Evolutionary conservation across 2,888 invertebrate genomes (phyloP).

Genomic region (Morpho deidamia): DNA sequence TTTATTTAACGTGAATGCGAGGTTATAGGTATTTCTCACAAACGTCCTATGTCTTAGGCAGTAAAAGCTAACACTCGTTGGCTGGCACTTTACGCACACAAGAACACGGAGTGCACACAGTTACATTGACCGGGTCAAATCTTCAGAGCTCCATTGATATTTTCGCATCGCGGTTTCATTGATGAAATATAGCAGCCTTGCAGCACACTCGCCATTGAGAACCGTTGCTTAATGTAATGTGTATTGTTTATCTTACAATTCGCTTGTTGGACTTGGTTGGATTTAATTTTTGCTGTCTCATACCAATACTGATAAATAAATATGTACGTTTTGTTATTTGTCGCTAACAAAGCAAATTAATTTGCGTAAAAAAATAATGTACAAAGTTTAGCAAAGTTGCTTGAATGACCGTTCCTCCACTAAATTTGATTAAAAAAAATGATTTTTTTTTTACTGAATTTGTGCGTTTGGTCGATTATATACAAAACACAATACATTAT

Average conservation of each 20-base stretch:
- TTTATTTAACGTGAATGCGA: slow-evolving; percentile 5
- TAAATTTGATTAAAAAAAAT: too few species aligned
- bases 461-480: too few species aligned
- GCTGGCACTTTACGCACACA: slow-evolving; percentile 27
- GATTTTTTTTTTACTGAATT: too few species aligned
- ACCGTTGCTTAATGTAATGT: slow-evolving; percentile 1
- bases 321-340: too few species aligned
- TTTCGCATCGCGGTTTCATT: slow-evolving; percentile 65
- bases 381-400: too few species aligned
- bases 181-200: slow-evolving; percentile 40
- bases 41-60: slow-evolving; percentile 12
- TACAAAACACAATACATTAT: too few species aligned
- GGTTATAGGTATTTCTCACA: slow-evolving; percentile 5
- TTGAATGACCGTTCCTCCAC: too few species aligned
- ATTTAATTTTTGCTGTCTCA: too few species aligned
- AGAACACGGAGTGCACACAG: slow-evolving; percentile 43
- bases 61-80: neutral
- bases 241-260: neutral
- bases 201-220: slow-evolving; percentile 2
- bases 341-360: too few species aligned
- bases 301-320: too few species aligned
- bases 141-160: slow-evolving; percentile 71
- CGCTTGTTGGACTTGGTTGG: too few species aligned
- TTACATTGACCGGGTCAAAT: slow-evolving; percentile 56
- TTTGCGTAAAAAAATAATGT: too few species aligned